A percentile compares a stretch with the other conserved stretches of the same genome.
These are phyloP conservation scores for Thumatha senex DNA, from an alignment of 2,888 invertebrate genomes.

Conservation along the genomic window DNA sequence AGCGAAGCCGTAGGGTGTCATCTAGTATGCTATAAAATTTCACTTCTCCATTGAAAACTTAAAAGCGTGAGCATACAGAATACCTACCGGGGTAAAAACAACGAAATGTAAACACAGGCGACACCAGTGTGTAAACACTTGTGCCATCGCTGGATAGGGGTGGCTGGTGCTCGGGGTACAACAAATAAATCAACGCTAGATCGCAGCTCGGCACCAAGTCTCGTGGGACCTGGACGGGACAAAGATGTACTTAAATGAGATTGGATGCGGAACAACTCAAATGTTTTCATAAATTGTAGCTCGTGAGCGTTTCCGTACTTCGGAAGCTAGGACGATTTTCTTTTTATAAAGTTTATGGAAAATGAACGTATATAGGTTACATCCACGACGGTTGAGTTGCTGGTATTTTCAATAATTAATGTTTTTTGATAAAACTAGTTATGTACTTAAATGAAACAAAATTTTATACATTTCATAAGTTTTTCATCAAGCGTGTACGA, in stretches of 20 bases:
- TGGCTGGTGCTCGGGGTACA: slow-evolving; percentile 21
- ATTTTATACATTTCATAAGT: too few relatives aligned
- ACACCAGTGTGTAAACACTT: slow-evolving; percentile 58
- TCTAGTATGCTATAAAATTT: slow-evolving; percentile 13
- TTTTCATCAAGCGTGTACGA: too few relatives aligned
- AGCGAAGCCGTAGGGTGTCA: too few relatives aligned
- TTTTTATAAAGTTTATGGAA: too few relatives aligned
- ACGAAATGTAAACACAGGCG: slow-evolving; percentile 58
- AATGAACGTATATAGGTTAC: too few relatives aligned
- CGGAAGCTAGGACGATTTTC: too few relatives aligned
- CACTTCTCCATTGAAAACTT: slow-evolving; percentile 23
- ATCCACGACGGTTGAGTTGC: too few relatives aligned
- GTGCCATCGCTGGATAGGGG: slow-evolving; percentile 27
- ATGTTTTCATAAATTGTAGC: too few relatives aligned
- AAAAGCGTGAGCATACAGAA: slow-evolving; percentile 28
- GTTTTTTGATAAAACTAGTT: too few relatives aligned
- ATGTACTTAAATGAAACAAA: too few relatives aligned
- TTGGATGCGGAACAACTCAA: slow-evolving; percentile 29
- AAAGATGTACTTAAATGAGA: slow-evolving; percentile 4
- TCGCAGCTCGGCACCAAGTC: slow-evolving; percentile 49
- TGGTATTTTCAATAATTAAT: too few relatives aligned
- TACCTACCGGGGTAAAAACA: slow-evolving; percentile 41
- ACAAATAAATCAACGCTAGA: slow-evolving; percentile 67
- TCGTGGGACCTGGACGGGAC: slow-evolving; percentile 44
- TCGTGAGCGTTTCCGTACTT: too few relatives aligned